Percentiles rank a stretch among this genome's conserved stretches.
Evolutionary conservation across 2,888 invertebrate genomes (phyloP).

Genomic region (Pachliopta kotzebuea): DNA sequence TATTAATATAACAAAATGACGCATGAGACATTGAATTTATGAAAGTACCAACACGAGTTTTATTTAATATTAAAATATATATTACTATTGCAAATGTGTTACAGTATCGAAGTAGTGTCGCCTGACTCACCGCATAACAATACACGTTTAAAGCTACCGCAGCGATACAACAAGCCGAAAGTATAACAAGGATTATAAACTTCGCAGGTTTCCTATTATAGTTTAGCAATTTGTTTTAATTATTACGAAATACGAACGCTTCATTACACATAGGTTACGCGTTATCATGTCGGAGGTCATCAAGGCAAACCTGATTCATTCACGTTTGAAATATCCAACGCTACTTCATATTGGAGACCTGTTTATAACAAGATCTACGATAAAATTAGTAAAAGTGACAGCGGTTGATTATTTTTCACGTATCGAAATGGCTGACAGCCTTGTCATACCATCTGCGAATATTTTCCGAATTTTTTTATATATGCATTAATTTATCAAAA

Average conservation of each 20-base stretch:
- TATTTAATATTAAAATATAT: constrained; percentile 30
- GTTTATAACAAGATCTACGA: neutral
- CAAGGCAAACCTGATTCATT: neutral
- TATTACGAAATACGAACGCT: constrained; percentile 8
- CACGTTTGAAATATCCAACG: constrained; percentile 1
- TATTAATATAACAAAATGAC: neutral
- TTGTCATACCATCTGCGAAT: neutral
- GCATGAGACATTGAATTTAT: neutral
- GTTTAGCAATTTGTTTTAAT: constrained; percentile 4
- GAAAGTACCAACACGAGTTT: neutral
- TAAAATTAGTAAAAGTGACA: neutral
- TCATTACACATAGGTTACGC: neutral
- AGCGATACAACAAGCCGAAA: constrained; percentile 8
- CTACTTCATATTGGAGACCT: neutral
- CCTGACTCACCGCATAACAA: constrained; percentile 33
- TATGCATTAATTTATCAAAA: neutral
- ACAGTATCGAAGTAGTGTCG: constrained; percentile 15
- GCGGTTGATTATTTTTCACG: neutral
- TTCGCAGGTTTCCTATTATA: constrained; percentile 22
- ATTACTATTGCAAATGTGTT: constrained; percentile 21
- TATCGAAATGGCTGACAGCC: neutral
- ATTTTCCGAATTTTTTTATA: neutral
- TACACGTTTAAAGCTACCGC: constrained; percentile 20
- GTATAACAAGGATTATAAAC: constrained; percentile 24
- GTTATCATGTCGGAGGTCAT: constrained; percentile 2